Evolutionary conservation across 2,888 invertebrate species (phyloP).

Genomic region (Corbicula japonica): DNA sequence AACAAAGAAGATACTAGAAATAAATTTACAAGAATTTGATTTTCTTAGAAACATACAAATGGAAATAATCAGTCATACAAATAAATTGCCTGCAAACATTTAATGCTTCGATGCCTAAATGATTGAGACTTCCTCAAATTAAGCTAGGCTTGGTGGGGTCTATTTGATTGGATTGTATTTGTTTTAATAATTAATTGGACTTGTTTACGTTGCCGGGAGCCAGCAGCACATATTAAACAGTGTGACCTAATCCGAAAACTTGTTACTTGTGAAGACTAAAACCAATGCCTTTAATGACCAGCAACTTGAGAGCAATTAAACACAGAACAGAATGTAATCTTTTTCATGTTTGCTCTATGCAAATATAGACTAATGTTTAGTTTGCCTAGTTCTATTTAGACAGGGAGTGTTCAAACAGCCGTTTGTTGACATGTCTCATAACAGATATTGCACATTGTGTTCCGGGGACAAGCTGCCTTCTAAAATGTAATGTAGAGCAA

Average conservation of each 20-base stretch:
- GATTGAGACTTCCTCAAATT: too few species aligned
- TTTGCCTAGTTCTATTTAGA: conserved; percentile 55
- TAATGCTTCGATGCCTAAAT: too few species aligned
- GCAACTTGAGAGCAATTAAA: conserved; percentile 60
- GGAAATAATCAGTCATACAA: too few species aligned
- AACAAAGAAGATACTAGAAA: too few species aligned
- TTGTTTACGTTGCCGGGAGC: too few species aligned
- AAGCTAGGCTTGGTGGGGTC: too few species aligned
- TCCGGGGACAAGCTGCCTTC: conserved; percentile 26
- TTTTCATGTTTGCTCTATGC: conserved; percentile 52
- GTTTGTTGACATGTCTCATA: conserved; percentile 49
- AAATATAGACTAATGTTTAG: conserved; percentile 66
- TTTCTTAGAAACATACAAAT: too few species aligned
- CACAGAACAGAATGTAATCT: conserved; percentile 61
- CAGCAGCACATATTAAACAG: too few species aligned
- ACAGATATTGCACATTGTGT: conserved; percentile 62
- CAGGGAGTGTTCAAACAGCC: conserved; percentile 53
- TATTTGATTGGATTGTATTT: too few species aligned
- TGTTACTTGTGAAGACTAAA: conserved; percentile 33
- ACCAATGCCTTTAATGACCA: conserved; percentile 41
- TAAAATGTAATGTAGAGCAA: conserved; percentile 12
- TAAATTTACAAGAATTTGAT: too few species aligned
- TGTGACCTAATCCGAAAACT: conserved; percentile 18
- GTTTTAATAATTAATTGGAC: too few species aligned
- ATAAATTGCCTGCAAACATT: too few species aligned